These are phyloP conservation scores for Hyles vespertilio DNA, from an alignment of 1,140 invertebrate genomes.

Conservation along the genomic window DNA sequence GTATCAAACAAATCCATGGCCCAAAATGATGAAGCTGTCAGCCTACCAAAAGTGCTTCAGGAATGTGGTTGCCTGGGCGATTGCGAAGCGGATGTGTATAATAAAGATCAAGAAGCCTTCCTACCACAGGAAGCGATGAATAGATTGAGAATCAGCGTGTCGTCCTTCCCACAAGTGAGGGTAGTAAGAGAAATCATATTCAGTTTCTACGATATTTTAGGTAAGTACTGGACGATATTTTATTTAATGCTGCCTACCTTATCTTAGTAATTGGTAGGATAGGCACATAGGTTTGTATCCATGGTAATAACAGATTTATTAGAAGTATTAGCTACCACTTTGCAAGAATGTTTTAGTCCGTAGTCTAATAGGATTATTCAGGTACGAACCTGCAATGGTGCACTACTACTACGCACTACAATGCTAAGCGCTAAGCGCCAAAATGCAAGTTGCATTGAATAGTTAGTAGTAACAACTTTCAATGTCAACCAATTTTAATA, in stretches of 20 bases:
- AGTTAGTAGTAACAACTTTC: too few relatives aligned
- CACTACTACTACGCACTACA: too few relatives aligned
- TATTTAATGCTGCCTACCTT: too few relatives aligned
- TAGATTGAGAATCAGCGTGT: slow-evolving; percentile 41
- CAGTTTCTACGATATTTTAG: slow-evolving; percentile 45
- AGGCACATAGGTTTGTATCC: too few relatives aligned
- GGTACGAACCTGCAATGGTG: too few relatives aligned
- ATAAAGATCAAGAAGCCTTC: slow-evolving; percentile 47
- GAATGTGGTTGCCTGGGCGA: slow-evolving; percentile 51
- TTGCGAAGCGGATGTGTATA: slow-evolving; percentile 52
- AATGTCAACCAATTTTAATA: neutral
- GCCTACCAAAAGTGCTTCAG: slow-evolving; percentile 35
- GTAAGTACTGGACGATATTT: slow-evolving; percentile 35
- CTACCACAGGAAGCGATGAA: slow-evolving; percentile 21
- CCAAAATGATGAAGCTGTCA: slow-evolving; percentile 24
- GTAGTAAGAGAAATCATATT: slow-evolving; percentile 55
- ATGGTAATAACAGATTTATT: too few relatives aligned
- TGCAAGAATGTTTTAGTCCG: too few relatives aligned
- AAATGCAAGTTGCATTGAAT: too few relatives aligned
- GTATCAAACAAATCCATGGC: slow-evolving; percentile 32
- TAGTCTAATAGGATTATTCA: too few relatives aligned
- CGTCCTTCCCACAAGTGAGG: slow-evolving; percentile 52
- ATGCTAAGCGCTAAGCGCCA: too few relatives aligned
- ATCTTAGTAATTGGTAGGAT: too few relatives aligned
- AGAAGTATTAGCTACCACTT: too few relatives aligned